Percentiles rank a stretch among this genome's conserved stretches.
These are phyloP conservation scores for Galagoides demidoff DNA, from an alignment of 2,797 vertebrate genomes.

Conservation along the genomic window DNA sequence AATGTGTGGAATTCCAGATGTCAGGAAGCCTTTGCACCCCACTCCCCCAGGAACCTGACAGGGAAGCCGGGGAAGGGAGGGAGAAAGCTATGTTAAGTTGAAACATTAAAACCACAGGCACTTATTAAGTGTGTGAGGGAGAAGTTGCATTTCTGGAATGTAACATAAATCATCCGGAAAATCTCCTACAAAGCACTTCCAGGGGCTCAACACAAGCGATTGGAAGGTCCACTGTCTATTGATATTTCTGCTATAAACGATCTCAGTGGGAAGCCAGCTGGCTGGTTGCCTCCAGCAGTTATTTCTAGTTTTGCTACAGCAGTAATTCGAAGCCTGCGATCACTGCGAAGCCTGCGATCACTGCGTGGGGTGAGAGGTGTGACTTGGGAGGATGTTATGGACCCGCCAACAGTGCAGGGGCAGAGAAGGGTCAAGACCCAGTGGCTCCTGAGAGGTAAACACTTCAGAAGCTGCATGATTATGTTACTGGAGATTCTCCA, in stretches of 20 bases:
- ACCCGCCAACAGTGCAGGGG: neutral
- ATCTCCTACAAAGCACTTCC: neutral
- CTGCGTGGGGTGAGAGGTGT: rapidly evolving
- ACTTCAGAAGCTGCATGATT: neutral
- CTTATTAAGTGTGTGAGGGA: neutral
- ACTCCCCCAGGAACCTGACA: neutral
- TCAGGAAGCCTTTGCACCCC: neutral
- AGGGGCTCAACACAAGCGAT: neutral
- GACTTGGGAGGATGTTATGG: neutral
- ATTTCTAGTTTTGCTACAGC: neutral
- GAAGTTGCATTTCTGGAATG: neutral
- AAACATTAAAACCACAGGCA: neutral
- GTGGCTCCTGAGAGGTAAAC: neutral
- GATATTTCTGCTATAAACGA: neutral
- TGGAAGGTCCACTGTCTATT: neutral
- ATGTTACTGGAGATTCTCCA: neutral
- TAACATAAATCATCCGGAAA: conserved; percentile 41
- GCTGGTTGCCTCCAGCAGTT: neutral
- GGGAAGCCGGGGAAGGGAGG: neutral
- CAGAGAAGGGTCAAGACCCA: neutral
- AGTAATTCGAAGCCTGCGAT: neutral
- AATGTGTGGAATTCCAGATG: neutral
- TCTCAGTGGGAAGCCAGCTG: neutral
- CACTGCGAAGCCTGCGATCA: rapidly evolving
- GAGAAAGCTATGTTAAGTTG: neutral